These are phyloP conservation scores for Anguilla obscura DNA, from an alignment of 2,797 vertebrate genomes.

Conservation along the genomic window DNA sequence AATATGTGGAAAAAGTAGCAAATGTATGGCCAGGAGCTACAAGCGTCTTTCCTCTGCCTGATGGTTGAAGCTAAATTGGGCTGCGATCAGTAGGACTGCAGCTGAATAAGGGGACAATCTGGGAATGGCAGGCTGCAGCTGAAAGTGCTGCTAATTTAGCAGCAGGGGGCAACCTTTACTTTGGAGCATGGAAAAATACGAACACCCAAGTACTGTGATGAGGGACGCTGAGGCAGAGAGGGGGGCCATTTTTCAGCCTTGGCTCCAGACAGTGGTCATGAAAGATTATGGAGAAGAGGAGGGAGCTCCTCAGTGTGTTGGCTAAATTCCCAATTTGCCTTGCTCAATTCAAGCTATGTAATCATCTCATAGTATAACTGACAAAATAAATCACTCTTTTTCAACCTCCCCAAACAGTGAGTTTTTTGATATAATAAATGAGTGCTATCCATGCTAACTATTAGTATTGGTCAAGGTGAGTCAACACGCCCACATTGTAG, in stretches of 20 bases:
- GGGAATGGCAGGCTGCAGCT: not conserved
- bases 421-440: not conserved
- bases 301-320: not conserved
- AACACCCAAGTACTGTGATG: not conserved
- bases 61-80: not conserved
- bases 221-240: not conserved
- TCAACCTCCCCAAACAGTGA: not conserved
- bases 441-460: not conserved
- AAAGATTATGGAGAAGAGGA: not conserved
- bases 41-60: not conserved
- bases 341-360: not conserved
- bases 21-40: not conserved
- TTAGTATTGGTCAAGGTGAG: not conserved
- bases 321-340: not conserved
- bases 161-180: not conserved
- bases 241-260: not conserved
- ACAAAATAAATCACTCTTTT: not conserved
- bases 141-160: not conserved
- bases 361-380: not conserved
- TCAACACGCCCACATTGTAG: not conserved
- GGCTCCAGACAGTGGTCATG: not conserved
- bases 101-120: not conserved
- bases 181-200: not conserved
- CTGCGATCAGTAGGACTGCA: not conserved
- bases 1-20: not conserved